These are phyloP conservation scores for Drosophila obscura DNA, from an alignment of 1,140 invertebrate genomes.

Conservation along the genomic window DNA sequence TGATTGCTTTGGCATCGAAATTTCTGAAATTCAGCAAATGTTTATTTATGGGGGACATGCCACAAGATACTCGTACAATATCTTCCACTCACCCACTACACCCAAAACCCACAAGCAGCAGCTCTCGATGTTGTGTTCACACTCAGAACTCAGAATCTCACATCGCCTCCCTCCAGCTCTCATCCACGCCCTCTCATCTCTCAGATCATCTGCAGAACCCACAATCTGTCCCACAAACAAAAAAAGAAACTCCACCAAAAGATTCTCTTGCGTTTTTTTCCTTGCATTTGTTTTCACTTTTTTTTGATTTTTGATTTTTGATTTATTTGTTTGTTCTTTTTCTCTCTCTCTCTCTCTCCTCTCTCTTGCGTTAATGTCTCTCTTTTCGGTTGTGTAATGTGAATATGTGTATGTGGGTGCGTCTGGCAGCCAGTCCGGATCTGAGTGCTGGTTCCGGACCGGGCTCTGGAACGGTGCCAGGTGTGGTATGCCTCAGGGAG, in stretches of 20 bases:
- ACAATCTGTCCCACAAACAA: conserved; percentile 3
- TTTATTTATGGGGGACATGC: no score
- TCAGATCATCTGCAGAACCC: conserved; percentile 40
- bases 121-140: conserved; percentile 51
- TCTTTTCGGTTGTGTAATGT: conserved; percentile 59
- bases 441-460: conserved; percentile 49
- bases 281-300: conserved; percentile 20
- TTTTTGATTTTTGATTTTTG: conserved; percentile 48
- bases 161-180: conserved; percentile 37
- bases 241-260: conserved; percentile 8
- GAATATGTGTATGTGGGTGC: conserved; percentile 36
- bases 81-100: conserved; percentile 25
- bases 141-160: conserved; percentile 31
- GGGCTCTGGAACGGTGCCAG: conserved; percentile 32
- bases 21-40: no score
- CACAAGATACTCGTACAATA: no score
- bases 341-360: conserved; percentile 31
- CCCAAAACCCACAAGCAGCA: conserved; percentile 17
- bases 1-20: no score
- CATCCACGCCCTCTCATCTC: conserved; percentile 35
- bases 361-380: conserved; percentile 63
- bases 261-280: conserved; percentile 22
- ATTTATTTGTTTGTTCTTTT: conserved; percentile 45
- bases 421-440: conserved; percentile 68
- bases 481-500: conserved; percentile 67